These are phyloP conservation scores for Orbicella faveolata DNA, from an alignment of 64 coral and sea anemone genomes.

Conservation along the genomic window DNA sequence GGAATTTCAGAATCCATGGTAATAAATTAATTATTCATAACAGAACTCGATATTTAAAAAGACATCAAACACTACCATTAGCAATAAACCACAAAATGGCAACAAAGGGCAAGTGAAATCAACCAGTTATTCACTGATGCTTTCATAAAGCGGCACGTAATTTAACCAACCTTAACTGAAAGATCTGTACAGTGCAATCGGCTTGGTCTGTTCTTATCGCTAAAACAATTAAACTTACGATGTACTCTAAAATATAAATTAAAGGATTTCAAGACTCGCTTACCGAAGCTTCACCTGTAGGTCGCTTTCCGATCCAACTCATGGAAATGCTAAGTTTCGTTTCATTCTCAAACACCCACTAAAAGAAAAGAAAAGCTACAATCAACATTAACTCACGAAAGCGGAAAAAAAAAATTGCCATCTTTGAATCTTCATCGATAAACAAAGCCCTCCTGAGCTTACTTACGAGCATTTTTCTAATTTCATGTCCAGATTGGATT, in stretches of 20 bases:
- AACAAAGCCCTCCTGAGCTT: not conserved
- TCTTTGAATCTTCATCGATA: not conserved
- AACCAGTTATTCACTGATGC: too few relatives aligned
- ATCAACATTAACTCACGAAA: not conserved
- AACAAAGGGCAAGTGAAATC: too few relatives aligned
- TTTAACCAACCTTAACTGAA: too few relatives aligned
- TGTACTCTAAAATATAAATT: too few relatives aligned
- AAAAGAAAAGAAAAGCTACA: not conserved
- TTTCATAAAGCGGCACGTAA: too few relatives aligned
- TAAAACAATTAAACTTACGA: too few relatives aligned
- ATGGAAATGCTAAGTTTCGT: conserved; percentile 54
- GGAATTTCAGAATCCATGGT: not conserved
- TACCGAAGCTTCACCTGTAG: not conserved
- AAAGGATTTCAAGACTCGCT: too few relatives aligned
- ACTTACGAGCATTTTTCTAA: not conserved
- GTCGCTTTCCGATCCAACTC: conserved; percentile 51
- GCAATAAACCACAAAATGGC: too few relatives aligned
- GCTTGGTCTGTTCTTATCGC: too few relatives aligned
- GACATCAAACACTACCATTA: too few relatives aligned
- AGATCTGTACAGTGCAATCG: too few relatives aligned
- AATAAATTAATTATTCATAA: not conserved
- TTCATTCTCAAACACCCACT: conserved; percentile 46
- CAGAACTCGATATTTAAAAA: not conserved
- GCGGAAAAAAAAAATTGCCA: not conserved
- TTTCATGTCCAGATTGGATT: too few relatives aligned